Base-by-base conservation (phyloP, 1,140 invertebrate genomes). In the Drosophila sproati region DNA sequence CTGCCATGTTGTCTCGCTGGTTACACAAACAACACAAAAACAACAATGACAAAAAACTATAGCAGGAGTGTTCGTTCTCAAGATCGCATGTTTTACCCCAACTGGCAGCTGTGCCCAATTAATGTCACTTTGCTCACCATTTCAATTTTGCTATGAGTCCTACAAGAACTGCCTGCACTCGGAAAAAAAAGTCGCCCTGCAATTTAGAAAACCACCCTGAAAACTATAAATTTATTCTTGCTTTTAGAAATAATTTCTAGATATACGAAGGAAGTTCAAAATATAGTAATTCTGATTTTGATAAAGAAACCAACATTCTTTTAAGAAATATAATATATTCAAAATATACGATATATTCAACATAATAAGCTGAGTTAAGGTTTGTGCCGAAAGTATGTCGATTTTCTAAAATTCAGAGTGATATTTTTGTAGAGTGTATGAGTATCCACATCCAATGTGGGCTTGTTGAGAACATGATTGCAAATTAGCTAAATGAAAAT, bases 41-140 rank as follows among this genome's bases (percentile, higher is more conserved):
- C 31, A 60, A 59, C 57, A 43, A 60, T 43, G 32, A 60, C 57
- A 47, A 20, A 7, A 31, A 12, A 48, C 39, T 43, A 20, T 20
- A 20, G 20, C 20, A 2, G 20, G 20, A 20, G 20, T 20, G 20
- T 20, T 20, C 20, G 29, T 35, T 47, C 63, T 66, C 73, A 80
- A 87, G 83, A 87, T 87, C 83, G 83, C 80, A 80, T 88, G 80
- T 52, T 43, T 43, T 69, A 43, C 41, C 32, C 37, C 54, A 59
- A 57, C 32, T 60, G 74, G 70, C 81, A 80, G 69, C 73, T 82
- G 77, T 45, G 59, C 85, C 82, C 83, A 88, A 87, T 87, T 87
- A 88, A 88, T 80, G 83, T 87, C 85, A 74, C 68, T 74, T 80
- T 70, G 54, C 35, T 34, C 43, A 71, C 70, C 34, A 78, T 70